Evolutionary conservation across 2,797 vertebrate genomes (phyloP), one percentile per base, ranked within the genome.

Genomic region (Myotis findleyi): DNA sequence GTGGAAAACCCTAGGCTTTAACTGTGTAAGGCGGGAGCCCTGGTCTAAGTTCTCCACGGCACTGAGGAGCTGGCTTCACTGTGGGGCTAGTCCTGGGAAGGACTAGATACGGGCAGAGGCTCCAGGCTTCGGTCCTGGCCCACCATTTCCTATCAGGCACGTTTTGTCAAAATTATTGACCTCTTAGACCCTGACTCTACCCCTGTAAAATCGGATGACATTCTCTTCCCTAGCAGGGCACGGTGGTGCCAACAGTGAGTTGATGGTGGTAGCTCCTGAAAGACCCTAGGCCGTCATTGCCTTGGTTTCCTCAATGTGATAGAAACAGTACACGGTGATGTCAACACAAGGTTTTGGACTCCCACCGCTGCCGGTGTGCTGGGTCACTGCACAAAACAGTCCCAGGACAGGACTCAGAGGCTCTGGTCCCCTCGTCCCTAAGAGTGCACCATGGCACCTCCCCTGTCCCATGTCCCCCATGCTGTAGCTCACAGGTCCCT

Each of bases 311-410:
- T 51, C 0, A 1, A 8, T 3, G 44, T 1, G 20, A 8, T n/a
- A 23, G 33, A 25, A 53, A 23, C 0, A 0, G 9, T 23, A 4
- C 27, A 8, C 0, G 1, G 5, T 30, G 33, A 30, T 5, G 0
- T 18, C 5, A 9, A 13, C 79, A 18, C 25, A 14, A 6, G n/a
- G 33, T 16, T 38, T 23, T 12, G n/a, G 68, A 36, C 21, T 36
- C 30, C 11, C 1, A 18, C 3, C 23, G 55, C 68, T 59, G 25
- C 51, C 4, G 2, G 38, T 4, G n/a, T 23, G 20, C 57, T 3
- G 57, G 53, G 49, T 38, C 59, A 1, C 14, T 18, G 16, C 0
- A 0, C 27, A 7, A 12, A 25, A 59, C 11, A 3, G 20, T 4
- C 16, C 68, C 16, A 27, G 82, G 10, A 5, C 1, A 5, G 33